Base-by-base conservation (phyloP, 2,113 vertebrate species). In the Morone saxatilis region DNA sequence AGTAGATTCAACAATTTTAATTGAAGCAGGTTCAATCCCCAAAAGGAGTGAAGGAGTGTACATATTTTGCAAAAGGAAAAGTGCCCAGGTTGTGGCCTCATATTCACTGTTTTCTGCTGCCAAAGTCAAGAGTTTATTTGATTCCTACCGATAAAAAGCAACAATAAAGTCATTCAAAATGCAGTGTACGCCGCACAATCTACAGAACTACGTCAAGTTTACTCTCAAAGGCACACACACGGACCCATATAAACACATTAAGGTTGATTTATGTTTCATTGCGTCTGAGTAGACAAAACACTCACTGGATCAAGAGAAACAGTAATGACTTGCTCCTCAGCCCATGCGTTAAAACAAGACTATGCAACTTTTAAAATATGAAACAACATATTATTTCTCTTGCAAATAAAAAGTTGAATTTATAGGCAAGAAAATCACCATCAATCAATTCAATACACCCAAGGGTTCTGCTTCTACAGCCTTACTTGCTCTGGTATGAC, bases 11-110 rank as follows among this genome's bases (percentile, higher is more conserved):
- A 85, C 82, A 13, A 11, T 85, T 89, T 89, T 85, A 89, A 89
- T 86, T 86, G 86, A 88, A 88, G 86, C 74, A 82, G 75, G 76
- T 86, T 88, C 53, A 85, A 76, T 86, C 91, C 85, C 69, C 56
- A 51, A 61, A 80, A 71, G 56, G 40, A 71, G 45, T 22, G 67
- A 47, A 69, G 19, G 38, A 38, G 31, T 20, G 63, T 9, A 20
- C 45, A 50, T 13, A 31, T n/a, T 66, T 14, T 13, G 17, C 36
- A 36, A 16, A 62, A 62, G 48, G 40, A 60, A 66, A 25, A 59
- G 0, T 51, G 68, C 25, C 31, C 56, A 47, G 50, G 41, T 50
- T 43, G 16, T 56, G 57, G 19, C 51, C 22, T 77, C 62, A 1
- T n/a, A 56, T 73, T 66, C 36, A 6, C 25, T 50, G 36, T 11